Percentiles rank a stretch among this genome's conserved stretches.
phyloP scores from a whole-genome alignment of 2,888 invertebrate genomes.

The Ashinkailepas kermadecensis region DNA sequence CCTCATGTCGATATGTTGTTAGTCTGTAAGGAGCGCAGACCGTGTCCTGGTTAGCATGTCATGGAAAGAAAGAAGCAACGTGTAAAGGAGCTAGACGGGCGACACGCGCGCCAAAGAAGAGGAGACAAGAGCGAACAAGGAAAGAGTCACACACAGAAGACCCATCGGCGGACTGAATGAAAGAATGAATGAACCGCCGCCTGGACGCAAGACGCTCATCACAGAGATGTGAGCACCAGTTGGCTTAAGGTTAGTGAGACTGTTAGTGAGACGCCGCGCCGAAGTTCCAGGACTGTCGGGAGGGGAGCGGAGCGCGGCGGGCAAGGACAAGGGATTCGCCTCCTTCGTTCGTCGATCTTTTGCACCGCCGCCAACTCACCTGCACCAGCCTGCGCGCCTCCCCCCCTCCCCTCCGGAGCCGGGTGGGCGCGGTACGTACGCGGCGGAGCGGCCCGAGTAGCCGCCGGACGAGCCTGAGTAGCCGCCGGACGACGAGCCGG shows the following conservation, averaged over 20 bases:
- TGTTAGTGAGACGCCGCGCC: not conserved
- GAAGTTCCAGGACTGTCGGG: not conserved
- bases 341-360: not conserved
- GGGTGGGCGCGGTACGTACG: not conserved
- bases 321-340: not conserved
- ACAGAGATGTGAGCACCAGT: too few species aligned
- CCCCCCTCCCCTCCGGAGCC: not conserved
- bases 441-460: not conserved
- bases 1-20: not conserved
- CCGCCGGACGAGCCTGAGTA: not conserved
- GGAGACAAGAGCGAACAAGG: too few species aligned
- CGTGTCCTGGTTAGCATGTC: not conserved
- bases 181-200: too few species aligned
- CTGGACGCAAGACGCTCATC: too few species aligned
- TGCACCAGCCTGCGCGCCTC: not conserved
- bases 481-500: not conserved
- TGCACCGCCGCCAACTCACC: not conserved
- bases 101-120: too few species aligned
- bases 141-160: too few species aligned
- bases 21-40: constrained; percentile 4
- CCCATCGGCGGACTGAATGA: too few species aligned
- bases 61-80: not conserved
- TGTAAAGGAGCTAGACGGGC: too few species aligned
- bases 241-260: not conserved
- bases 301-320: not conserved